phyloP scores from a whole-genome alignment of 1,140 invertebrate genomes.

The Rhizoglyphus robini region DNA sequence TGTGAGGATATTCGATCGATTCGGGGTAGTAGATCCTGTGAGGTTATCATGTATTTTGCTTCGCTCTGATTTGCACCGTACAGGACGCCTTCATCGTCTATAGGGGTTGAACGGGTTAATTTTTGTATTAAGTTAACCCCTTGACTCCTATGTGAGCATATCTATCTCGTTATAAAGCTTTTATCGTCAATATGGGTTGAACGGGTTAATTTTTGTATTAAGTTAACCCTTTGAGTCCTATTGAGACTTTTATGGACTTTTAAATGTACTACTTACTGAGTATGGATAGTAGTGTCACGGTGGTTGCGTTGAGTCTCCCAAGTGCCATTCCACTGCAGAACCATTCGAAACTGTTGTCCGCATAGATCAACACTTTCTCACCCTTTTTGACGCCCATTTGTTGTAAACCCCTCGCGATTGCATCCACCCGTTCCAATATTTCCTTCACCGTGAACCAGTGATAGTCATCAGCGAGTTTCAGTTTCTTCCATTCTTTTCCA shows the following conservation, averaged over 20 bases:
- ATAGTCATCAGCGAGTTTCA: slow-evolving; percentile 40
- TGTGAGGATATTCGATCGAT: neutral
- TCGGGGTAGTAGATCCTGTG: slow-evolving; percentile 40
- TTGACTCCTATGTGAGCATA: too few species aligned
- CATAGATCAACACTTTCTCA: slow-evolving; percentile 35
- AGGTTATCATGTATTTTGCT: slow-evolving; percentile 43
- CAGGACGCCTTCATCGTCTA: slow-evolving; percentile 80
- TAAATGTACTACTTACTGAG: slow-evolving; percentile 7
- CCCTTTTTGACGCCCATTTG: slow-evolving; percentile 41
- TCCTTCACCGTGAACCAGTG: slow-evolving; percentile 73
- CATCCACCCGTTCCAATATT: slow-evolving; percentile 53
- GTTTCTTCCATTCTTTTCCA: slow-evolving; percentile 9
- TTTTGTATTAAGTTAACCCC: too few species aligned
- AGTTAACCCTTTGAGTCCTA: too few species aligned
- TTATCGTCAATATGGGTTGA: too few species aligned
- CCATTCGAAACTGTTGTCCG: slow-evolving; percentile 41
- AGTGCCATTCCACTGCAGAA: slow-evolving; percentile 36
- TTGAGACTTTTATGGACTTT: too few species aligned
- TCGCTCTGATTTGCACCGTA: slow-evolving; percentile 94
- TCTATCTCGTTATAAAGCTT: too few species aligned
- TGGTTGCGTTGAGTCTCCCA: slow-evolving; percentile 35
- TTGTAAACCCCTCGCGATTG: slow-evolving; percentile 63
- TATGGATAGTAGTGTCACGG: slow-evolving; percentile 12
- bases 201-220: neutral
- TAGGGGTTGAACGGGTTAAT: neutral